Base-by-base conservation (phyloP, 2,797 vertebrate species). In the Sebastes oblongus region DNA sequence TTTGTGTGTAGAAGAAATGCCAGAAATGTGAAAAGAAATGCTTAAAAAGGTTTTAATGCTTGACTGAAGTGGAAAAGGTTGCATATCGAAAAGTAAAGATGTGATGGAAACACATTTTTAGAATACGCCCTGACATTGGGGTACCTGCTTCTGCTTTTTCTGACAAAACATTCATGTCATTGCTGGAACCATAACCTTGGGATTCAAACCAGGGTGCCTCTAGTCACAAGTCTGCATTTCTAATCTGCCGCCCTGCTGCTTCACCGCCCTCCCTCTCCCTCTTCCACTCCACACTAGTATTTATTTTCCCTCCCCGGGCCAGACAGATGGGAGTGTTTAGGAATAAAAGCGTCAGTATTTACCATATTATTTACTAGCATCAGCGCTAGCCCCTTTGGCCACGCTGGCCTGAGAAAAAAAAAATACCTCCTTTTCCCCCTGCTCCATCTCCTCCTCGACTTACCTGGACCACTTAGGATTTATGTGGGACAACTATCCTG, bases 361-460 rank as follows among this genome's bases (percentile, higher is more conserved):
- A 93, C 85, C 88, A 89, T 89, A 89, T 93, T 93, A 93, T 94
- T 94, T 92, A 94, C 85, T 81, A 82, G 88, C 86, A 68, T 65
- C 66, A 69, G 64, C 16, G 8, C 67, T 46, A 30, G 46, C 74
- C 71, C 85, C 88, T 86, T 88, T 84, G 79, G 90, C 84, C 72
- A 80, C n/a, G 39, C 62, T 56, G 39, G 61, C 46, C 69, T 4
- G 14, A 67, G 62, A 90, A 69, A 62, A 42, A 24, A 42, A 82
- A 73, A 70, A 36, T 34, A 58, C 16, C 12, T 60, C 2, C 6
- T 62, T 27, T 25, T 5, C 62, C 42, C 13, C 18, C 74, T 20
- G 11, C 34, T 77, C 25, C 32, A 42, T 54, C 61, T 60, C 54
- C 46, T 77, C 66, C 65, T 77, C 18, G 34, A 66, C 54, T 86